Conservation (phyloP, 2,113 vertebrate genomes). For the Oncorhynchus mykiss region DNA sequence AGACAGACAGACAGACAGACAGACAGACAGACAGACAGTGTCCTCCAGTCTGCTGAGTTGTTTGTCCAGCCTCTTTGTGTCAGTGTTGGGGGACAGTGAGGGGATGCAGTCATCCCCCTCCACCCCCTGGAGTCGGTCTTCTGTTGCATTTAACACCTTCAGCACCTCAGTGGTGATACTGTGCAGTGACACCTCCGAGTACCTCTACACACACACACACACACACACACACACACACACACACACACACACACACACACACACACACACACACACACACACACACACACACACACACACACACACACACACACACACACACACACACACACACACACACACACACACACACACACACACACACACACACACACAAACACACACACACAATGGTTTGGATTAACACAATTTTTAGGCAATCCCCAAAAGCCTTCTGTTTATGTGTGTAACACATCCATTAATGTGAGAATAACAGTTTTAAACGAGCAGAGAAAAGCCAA, state of each 20-base stretch:
- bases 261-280: slow-evolving; percentile 37
- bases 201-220: slow-evolving; percentile 77
- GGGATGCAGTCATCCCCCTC: slow-evolving; percentile 54
- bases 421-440: no score
- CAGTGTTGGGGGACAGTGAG: slow-evolving; percentile 71
- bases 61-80: slow-evolving; percentile 82
- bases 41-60: slow-evolving; percentile 93
- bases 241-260: no score
- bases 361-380: no score
- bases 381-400: no score
- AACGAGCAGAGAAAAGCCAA: no score
- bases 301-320: slow-evolving; percentile 39
- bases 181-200: slow-evolving; percentile 92
- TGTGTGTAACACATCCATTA: no score
- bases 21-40: slow-evolving; percentile 71
- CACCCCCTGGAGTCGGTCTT: slow-evolving; percentile 87
- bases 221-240: no score
- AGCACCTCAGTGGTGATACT: slow-evolving; percentile 97
- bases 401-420: no score
- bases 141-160: slow-evolving; percentile 93
- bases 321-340: slow-evolving; percentile 39
- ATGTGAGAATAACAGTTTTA: no score
- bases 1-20: slow-evolving; percentile 55
- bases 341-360: no score
- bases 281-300: slow-evolving; percentile 47